Base-by-base conservation (phyloP, 1,140 invertebrate genomes). In the Archivesica marissinica region DNA sequence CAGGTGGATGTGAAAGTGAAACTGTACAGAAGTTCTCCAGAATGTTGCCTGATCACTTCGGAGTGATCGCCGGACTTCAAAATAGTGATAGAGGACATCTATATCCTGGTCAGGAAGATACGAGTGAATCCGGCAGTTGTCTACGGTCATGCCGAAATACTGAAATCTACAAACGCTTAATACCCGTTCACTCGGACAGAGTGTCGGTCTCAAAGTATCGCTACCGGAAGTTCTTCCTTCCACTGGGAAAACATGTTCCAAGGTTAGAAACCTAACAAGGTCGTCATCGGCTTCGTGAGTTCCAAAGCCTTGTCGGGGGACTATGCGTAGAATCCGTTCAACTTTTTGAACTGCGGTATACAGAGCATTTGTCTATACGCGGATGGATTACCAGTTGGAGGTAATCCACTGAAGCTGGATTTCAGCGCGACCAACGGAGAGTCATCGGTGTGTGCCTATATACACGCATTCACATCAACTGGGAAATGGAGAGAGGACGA, bases 211-310 rank as follows among this genome's bases (percentile, higher is more conserved):
- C 54, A 59, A 20, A 54, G 54, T n/a, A 77, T 85, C 28, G 44
- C 86, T 4, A 70, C 64, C 17, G 78, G 82, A 44, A 28, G 20
- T 20, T 23, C 44, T 11, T 76, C n/a, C 59, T 76, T 68, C 28
- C 79, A 41, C 3, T 84, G n/a, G 41, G 79, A 83, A 44, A 87
- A 83, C 38, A 72, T 84, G 38, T 86, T 74, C 74, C 66, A 70
- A 47, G 84, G 74, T 11, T 20, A 50, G 17, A 11, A 41, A 30
- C 66, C 84, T 0, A 75, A 86, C 59, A 9, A 50, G 38, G 28
- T 75, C 0, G 41, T 80, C 1, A 39, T 80, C 0, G 66, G 47
- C 2, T 86, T 81, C 68, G 64, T 56, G 2, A 41, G 39, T 2
- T 23, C 39, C 9, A 59, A 38, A 17, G 68, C 68, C 0, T 25